Base-by-base conservation (phyloP, 2,888 invertebrate species). In the Parnassius orleans region DNA sequence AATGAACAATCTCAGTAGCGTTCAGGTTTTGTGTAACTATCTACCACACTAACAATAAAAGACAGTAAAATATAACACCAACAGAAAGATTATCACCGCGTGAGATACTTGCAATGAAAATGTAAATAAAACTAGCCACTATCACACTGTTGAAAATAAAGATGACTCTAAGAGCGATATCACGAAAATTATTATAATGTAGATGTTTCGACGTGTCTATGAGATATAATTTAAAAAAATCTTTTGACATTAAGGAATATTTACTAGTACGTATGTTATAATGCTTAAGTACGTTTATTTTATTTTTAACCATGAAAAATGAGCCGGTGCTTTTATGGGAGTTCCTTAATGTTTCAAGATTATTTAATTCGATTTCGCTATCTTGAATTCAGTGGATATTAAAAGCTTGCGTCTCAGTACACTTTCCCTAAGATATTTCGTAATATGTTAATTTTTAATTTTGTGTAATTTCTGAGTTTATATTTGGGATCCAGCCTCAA, bases 1-100 rank as follows among this genome's bases (percentile, higher is more conserved):
- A 86, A 85, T 83, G 82, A 87, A 83, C 83, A 74, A 78, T 77
- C 90, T 88, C 90, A 90, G 89, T 87, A 81, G 87, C 88, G 83
- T 84, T 84, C 89, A 90, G 87, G 87, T 84, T 71, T 65, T 73
- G 70, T 75, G 74, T 75, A 69, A 72, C 74, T 74, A 75, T 75
- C 78, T 77, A 78, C 75, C 69, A 74, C 71, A 74, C 75, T 72
- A 74, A 65, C 71, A 74, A 74, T 72, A 74, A 65, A 66, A 65
- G 71, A 64, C 69, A 66, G 62, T 66, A 68, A 63, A 65, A 66
- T 65, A 67, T 63, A 61, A 65, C 68, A 66, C 60, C 54, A 68
- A 72, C 58, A 64, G 66, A 61, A 66, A 59, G 65, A 63, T 33
- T 61, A 57, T 61, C 55, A 60, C 61, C 64, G 58, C 61, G 59